These are phyloP conservation scores for Eurois occulta DNA, from an alignment of 2,888 invertebrate genomes.

Conservation along the genomic window DNA sequence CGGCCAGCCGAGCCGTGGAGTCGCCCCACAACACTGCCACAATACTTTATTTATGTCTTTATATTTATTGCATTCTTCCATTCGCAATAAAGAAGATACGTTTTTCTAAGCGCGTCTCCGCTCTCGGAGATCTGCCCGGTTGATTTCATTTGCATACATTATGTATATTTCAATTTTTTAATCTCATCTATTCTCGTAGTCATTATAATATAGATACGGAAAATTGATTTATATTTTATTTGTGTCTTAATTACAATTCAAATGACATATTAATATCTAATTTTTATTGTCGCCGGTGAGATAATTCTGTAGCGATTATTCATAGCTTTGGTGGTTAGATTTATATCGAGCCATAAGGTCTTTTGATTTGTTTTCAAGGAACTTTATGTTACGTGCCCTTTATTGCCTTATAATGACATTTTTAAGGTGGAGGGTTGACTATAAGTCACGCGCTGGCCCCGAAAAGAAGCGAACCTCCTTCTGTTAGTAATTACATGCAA, in stretches of 20 bases:
- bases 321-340: conserved; percentile 54
- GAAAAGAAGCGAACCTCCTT: conserved; percentile 86
- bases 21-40: conserved; percentile 70
- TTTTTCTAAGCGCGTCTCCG: conserved; percentile 57
- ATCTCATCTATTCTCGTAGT: conserved; percentile 50
- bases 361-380: conserved; percentile 73
- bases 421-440: conserved; percentile 76
- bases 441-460: conserved; percentile 83
- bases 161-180: conserved; percentile 62
- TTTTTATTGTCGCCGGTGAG: conserved; percentile 43
- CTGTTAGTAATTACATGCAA: conserved; percentile 86
- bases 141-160: conserved; percentile 71
- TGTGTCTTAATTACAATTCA: conserved; percentile 61
- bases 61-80: conserved; percentile 66
- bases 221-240: conserved; percentile 61
- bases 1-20: conserved; percentile 78
- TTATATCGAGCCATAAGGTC: conserved; percentile 66
- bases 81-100: conserved; percentile 58
- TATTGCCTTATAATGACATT: conserved; percentile 81
- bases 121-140: conserved; percentile 64
- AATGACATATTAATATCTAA: conserved; percentile 55
- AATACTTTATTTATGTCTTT: conserved; percentile 65
- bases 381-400: conserved; percentile 79
- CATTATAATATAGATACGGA: conserved; percentile 59
- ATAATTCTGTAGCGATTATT: conserved; percentile 55